phyloP scores from a whole-genome alignment of 2,113 vertebrate genomes.

The Daubentonia madagascariensis region DNA sequence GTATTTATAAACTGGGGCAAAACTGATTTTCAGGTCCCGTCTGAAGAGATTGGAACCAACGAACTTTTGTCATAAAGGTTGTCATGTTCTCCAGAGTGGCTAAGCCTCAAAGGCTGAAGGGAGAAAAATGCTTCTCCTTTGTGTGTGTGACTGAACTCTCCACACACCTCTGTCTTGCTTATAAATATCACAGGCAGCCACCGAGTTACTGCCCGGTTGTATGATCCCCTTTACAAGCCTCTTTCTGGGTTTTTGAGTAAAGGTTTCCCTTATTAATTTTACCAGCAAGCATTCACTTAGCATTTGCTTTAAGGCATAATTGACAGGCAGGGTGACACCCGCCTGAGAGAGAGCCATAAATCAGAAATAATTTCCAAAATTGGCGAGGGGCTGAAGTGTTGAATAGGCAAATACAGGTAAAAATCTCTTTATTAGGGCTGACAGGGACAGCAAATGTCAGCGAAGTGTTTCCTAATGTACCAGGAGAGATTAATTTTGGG shows the following conservation, averaged over 20 bases:
- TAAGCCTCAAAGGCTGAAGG: background rate
- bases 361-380: slow-evolving; percentile 92
- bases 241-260: slow-evolving; percentile 78
- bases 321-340: slow-evolving; percentile 88
- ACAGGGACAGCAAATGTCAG: slow-evolving; percentile 88
- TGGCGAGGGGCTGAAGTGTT: slow-evolving; percentile 85
- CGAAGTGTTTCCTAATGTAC: slow-evolving; percentile 81
- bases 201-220: slow-evolving; percentile 66
- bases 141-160: background rate
- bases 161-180: background rate
- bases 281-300: slow-evolving; percentile 86
- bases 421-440: slow-evolving; percentile 90
- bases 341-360: slow-evolving; percentile 85
- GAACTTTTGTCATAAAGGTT: fast-evolving
- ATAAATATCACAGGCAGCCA: slow-evolving; percentile 73
- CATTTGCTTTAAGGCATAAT: slow-evolving; percentile 89
- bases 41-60: background rate
- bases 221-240: slow-evolving; percentile 70
- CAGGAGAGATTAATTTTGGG: slow-evolving; percentile 82
- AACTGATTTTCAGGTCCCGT: background rate
- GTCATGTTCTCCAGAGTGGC: background rate
- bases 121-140: background rate
- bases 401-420: slow-evolving; percentile 92
- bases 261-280: slow-evolving; percentile 91
- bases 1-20: background rate